Conservation (phyloP, 2,797 vertebrate genomes). For the Cirrhinus mrigala region DNA sequence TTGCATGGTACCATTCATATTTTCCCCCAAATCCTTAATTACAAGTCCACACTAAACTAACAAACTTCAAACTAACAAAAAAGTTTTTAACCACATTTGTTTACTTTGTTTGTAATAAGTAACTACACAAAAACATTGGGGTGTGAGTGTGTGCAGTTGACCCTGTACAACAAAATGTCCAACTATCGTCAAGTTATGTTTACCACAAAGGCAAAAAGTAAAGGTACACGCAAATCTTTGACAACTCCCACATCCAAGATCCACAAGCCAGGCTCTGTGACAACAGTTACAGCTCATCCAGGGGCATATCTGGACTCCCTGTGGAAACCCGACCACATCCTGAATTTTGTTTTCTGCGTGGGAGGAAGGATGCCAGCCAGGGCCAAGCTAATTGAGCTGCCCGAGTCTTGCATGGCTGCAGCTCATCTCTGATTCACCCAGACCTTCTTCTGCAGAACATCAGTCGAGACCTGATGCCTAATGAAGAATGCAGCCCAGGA, state of each 20-base stretch:
- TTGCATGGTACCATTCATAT: no score
- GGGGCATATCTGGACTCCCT: not conserved
- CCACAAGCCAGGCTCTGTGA: not conserved
- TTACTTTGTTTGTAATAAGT: no score
- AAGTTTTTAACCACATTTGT: no score
- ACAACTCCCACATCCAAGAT: not conserved
- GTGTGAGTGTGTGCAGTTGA: no score
- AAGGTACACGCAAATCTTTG: not conserved
- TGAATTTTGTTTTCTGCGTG: not conserved
- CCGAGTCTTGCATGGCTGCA: conserved; percentile 23
- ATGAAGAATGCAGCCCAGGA: not conserved
- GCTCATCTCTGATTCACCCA: conserved; percentile 11
- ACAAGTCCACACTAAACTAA: no score
- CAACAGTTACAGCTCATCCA: not conserved
- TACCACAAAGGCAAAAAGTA: not conserved
- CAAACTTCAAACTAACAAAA: no score
- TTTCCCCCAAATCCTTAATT: no score
- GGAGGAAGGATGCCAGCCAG: conserved; percentile 7
- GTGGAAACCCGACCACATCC: not conserved
- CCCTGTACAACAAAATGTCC: no score
- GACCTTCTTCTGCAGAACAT: not conserved
- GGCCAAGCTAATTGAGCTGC: conserved; percentile 3
- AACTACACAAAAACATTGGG: no score
- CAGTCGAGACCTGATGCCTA: not conserved
- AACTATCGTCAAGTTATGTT: no score